Conservation (phyloP, 2,797 vertebrate species). For the Poeciliopsis infans region DNA sequence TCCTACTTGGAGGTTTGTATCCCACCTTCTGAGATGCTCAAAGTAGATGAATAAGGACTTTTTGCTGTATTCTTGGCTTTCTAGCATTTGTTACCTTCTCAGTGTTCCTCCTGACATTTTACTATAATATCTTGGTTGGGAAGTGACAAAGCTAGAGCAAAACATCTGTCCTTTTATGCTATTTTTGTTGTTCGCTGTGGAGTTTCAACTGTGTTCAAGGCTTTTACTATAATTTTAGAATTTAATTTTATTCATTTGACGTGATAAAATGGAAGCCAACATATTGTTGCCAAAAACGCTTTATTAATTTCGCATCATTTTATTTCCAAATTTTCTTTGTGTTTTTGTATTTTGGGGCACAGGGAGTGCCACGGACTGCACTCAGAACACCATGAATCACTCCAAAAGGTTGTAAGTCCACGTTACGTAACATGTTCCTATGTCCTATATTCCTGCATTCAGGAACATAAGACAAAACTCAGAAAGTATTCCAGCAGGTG, state of each 20-base stretch:
- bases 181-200: background rate
- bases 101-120: background rate
- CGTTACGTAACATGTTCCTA: no score
- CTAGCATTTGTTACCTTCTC: background rate
- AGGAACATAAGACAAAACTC: no score
- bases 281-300: background rate
- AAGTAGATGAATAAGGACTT: background rate
- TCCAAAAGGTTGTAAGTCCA: no score
- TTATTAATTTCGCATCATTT: background rate
- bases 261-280: background rate
- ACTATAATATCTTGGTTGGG: background rate
- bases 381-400: no score
- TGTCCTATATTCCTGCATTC: no score
- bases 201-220: background rate
- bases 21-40: background rate
- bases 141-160: background rate
- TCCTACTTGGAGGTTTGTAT: background rate
- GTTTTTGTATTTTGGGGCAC: no score
- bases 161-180: background rate
- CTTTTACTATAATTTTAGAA: background rate
- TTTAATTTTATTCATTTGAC: background rate
- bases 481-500: no score
- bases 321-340: no score
- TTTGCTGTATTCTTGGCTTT: background rate
- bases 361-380: no score